Evolutionary conservation across 2,113 vertebrate species (phyloP).

Genomic region (Anseranas semipalmata): DNA sequence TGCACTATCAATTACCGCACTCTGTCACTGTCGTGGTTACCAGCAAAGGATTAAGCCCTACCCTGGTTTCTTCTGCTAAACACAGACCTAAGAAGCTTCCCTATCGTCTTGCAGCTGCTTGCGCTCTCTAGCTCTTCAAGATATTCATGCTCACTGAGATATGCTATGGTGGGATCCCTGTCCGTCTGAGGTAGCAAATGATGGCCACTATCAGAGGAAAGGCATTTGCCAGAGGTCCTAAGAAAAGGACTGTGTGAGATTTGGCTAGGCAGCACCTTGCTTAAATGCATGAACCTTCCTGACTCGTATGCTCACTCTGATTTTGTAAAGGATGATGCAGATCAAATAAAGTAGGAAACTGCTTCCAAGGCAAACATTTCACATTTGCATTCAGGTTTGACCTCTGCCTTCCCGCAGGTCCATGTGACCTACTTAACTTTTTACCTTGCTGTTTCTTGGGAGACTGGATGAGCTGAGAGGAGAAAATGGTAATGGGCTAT

Average conservation of each 20-base stretch:
- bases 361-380: background rate
- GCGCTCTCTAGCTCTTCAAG: background rate
- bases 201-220: background rate
- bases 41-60: background rate
- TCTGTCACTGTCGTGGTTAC: background rate
- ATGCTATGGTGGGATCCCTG: background rate
- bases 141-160: background rate
- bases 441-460: background rate
- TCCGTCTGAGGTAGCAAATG: background rate
- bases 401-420: background rate
- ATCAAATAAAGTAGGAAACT: background rate
- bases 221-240: background rate
- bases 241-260: background rate
- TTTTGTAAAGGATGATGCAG: background rate
- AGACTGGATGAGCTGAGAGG: background rate
- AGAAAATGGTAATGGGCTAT: background rate
- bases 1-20: background rate
- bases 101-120: background rate
- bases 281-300: background rate
- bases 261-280: background rate
- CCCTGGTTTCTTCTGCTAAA: background rate
- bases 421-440: background rate
- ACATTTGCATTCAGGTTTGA: background rate
- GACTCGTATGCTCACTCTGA: accelerated
- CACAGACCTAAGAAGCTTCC: background rate